phyloP scores from a whole-genome alignment of 2,113 vertebrate species.

The Grammomys surdaster region DNA sequence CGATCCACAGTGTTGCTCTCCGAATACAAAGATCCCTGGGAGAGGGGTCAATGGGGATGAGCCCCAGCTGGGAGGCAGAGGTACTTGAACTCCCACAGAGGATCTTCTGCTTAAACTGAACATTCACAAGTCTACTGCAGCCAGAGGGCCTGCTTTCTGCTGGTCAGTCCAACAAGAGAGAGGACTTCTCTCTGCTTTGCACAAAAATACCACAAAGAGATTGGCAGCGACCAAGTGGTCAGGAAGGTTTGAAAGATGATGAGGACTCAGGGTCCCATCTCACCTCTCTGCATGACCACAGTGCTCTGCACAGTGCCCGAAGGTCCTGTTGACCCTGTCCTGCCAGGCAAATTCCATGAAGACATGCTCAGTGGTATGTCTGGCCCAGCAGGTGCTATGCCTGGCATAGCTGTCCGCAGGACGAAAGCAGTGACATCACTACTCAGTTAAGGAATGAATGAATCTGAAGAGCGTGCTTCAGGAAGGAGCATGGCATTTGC shows the following conservation, averaged over 20 bases:
- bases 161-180: not conserved
- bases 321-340: not conserved
- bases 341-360: not conserved
- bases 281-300: fast-evolving
- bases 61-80: not conserved
- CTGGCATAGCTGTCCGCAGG: not conserved
- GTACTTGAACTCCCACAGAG: not conserved
- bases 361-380: not conserved
- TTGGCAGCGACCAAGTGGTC: not conserved
- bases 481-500: fast-evolving
- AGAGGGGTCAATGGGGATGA: not conserved
- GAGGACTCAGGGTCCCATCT: not conserved
- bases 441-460: fast-evolving
- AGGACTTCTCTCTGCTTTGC: not conserved
- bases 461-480: fast-evolving
- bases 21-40: not conserved
- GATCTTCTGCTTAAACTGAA: not conserved
- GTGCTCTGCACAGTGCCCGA: fast-evolving
- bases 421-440: fast-evolving
- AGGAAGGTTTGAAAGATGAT: not conserved
- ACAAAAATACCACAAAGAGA: not conserved
- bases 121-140: fast-evolving
- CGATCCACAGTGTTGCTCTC: not conserved
- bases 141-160: not conserved
- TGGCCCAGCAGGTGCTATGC: not conserved